These are phyloP conservation scores for Drosophila ezoana DNA, from an alignment of 2,888 invertebrate species.

Conservation along the genomic window DNA sequence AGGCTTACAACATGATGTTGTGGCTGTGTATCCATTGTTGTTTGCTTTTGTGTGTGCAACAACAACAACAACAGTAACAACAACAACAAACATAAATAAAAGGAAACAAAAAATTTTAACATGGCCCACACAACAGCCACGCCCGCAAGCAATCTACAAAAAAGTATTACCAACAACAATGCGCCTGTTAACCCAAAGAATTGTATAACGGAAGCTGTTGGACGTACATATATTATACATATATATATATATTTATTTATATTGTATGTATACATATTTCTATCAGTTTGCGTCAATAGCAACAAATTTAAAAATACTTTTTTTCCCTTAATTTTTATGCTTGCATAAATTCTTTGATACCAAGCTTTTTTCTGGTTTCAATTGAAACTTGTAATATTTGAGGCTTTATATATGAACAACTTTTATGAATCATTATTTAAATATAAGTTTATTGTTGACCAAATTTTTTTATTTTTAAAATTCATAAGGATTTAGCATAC, in stretches of 20 bases:
- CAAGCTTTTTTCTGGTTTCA: background rate
- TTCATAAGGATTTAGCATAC: no score
- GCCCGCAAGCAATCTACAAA: slow-evolving; percentile 40
- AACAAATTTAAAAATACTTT: background rate
- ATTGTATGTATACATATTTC: background rate
- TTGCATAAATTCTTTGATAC: background rate
- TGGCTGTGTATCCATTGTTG: slow-evolving; percentile 61
- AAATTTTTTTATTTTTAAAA: background rate
- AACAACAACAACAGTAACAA: slow-evolving; percentile 31
- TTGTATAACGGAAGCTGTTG: slow-evolving; percentile 32
- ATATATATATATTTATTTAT: background rate
- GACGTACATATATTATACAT: slow-evolving; percentile 7
- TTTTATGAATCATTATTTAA: background rate
- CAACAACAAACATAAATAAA: slow-evolving; percentile 14
- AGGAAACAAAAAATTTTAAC: slow-evolving; percentile 41
- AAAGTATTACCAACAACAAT: slow-evolving; percentile 35
- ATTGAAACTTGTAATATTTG: no score
- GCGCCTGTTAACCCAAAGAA: slow-evolving; percentile 38
- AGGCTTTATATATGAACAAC: no score
- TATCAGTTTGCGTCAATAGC: background rate
- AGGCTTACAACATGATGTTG: slow-evolving; percentile 74
- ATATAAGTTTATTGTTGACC: no score
- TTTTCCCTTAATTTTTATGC: no score
- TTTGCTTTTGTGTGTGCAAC: slow-evolving; percentile 49
- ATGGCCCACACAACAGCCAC: slow-evolving; percentile 38